Conservation (phyloP, 2,888 invertebrate species). For the Shargacucullia verbasci region DNA sequence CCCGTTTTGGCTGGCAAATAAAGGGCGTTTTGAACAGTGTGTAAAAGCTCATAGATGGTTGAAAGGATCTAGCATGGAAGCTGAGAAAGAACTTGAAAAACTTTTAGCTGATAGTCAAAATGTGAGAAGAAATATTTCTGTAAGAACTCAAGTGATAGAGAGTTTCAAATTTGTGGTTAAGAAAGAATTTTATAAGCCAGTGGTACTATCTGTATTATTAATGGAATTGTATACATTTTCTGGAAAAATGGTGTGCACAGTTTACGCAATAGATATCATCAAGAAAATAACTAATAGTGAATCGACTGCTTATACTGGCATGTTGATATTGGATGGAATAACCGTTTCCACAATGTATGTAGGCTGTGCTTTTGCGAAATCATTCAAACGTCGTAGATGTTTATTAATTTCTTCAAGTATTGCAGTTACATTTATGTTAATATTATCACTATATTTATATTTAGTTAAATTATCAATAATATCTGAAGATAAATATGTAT, state of each 20-base stretch:
- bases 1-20: conserved; percentile 56
- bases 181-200: conserved; percentile 36
- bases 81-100: conserved; percentile 43
- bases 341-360: conserved; percentile 38
- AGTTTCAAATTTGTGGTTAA: conserved; percentile 3
- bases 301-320: conserved; percentile 56
- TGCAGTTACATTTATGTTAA: conserved; percentile 40
- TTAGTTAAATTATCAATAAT: conserved; percentile 28
- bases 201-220: conserved; percentile 17
- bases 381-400: conserved; percentile 32
- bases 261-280: conserved; percentile 64
- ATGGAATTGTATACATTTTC: conserved; percentile 27
- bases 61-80: conserved; percentile 41
- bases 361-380: conserved; percentile 37
- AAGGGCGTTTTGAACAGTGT: conserved; percentile 37
- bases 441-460: conserved; percentile 28
- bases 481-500: conserved; percentile 33
- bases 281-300: conserved; percentile 58
- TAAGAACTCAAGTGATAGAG: not conserved
- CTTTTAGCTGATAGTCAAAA: conserved; percentile 19
- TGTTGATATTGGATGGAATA: conserved; percentile 42
- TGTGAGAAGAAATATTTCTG: not conserved
- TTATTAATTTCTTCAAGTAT: conserved; percentile 26
- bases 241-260: conserved; percentile 36
- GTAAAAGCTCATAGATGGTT: conserved; percentile 50